Evolutionary conservation across 2,113 vertebrate genomes (phyloP), one percentile per base, ranked within the genome.

Genomic region (Vanacampus margaritifer): DNA sequence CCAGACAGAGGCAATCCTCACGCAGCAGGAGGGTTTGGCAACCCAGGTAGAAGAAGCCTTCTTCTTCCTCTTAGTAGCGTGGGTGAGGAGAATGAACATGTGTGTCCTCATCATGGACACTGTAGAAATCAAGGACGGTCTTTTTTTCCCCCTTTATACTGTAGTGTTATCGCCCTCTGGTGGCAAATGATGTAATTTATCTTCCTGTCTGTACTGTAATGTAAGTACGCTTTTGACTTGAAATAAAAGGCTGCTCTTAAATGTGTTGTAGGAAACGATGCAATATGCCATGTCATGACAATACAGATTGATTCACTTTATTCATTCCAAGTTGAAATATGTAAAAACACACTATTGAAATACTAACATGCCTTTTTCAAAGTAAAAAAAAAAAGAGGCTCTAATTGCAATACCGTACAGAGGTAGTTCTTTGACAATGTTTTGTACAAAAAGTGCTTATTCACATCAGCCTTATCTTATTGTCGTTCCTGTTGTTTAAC

Each of bases 1-100:
- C 93, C 12, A 91, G 89, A 79, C 94, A 95, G 85, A 90, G 93
- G 26, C 87, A 91, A 71, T 90, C 88, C 54, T 92, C 87, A 66
- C 88, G 85, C 0, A 74, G 86, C 26, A 88, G 91, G 54, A 89
- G 91, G 23, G 70, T 72, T 1, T 57, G 75, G 48, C 91, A 87
- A 57, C 82, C 78, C 69, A 76, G 69, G 64, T 79, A 80, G 73
- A 45, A 69, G 65, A 45, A 69, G 65, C 56, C 14, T 37, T 62
- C 61, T 48, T 35, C 21, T 37, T 37, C 48, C 2, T 12, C 35
- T 21, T 39, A 16, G 36, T 50, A 61, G 50, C n/a, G 7, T 24
- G 50, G 13, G 24, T 8, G 3, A 11, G 21, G 8, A 62, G 45
- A 12, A 11, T 35, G 45, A 10, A 32, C 28, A 32, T 51, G 21